Conservation (phyloP, 1,140 invertebrate genomes). For the Drosophila hydei region DNA sequence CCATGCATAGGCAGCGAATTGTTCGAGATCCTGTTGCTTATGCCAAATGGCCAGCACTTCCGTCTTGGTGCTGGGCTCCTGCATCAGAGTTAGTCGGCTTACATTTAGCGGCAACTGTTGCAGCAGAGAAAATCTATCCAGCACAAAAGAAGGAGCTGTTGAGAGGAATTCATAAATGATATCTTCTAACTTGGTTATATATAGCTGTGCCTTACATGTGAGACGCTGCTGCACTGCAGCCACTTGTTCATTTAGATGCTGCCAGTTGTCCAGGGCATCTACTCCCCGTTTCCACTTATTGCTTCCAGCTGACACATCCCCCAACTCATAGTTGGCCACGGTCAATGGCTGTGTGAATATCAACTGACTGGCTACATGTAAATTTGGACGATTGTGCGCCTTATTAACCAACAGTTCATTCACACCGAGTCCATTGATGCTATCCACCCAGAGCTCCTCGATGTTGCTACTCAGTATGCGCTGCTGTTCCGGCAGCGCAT, state of each 20-base stretch:
- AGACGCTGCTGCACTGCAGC: slow-evolving; percentile 54
- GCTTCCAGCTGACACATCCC: background rate
- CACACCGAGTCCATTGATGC: slow-evolving; percentile 60
- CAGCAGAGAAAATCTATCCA: slow-evolving; percentile 49
- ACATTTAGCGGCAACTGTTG: slow-evolving; percentile 51
- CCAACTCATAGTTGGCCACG: slow-evolving; percentile 57
- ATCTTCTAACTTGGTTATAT: background rate
- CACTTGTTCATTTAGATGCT: slow-evolving; percentile 42
- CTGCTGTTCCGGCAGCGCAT: slow-evolving; percentile 38
- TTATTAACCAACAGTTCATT: slow-evolving; percentile 64
- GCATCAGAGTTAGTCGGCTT: slow-evolving; percentile 13
- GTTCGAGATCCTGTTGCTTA: background rate
- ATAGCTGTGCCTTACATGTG: slow-evolving; percentile 24
- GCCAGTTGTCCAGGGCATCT: slow-evolving; percentile 34
- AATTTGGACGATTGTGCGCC: slow-evolving; percentile 58
- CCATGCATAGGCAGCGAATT: slow-evolving; percentile 43
- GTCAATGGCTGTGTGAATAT: slow-evolving; percentile 62
- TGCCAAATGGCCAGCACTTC: slow-evolving; percentile 45
- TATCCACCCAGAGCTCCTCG: slow-evolving; percentile 63
- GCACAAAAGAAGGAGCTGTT: slow-evolving; percentile 45
- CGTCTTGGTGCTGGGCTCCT: background rate
- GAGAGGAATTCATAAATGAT: background rate
- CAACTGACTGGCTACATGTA: slow-evolving; percentile 62
- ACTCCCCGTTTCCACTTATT: slow-evolving; percentile 49
- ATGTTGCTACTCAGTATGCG: slow-evolving; percentile 67